A percentile compares a stretch with the other conserved stretches of the same genome.
Conservation (phyloP, 2,888 invertebrate genomes). For the Sipunculus nudus region DNA sequence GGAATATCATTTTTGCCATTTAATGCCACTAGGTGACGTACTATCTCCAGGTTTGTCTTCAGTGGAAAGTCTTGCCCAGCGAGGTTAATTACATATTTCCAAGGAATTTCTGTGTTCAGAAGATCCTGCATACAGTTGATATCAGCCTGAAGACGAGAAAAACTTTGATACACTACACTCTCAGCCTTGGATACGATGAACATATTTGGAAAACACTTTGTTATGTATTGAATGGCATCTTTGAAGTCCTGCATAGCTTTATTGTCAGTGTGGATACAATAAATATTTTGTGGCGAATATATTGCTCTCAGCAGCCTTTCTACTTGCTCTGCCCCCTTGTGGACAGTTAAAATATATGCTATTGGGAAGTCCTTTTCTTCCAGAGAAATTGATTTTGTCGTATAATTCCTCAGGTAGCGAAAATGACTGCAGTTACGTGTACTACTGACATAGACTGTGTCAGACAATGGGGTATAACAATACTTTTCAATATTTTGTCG, state of each 20-base stretch:
- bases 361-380: no score
- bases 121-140: neutral
- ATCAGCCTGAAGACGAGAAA: neutral
- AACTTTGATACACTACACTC: neutral
- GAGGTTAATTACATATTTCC: neutral
- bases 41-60: neutral
- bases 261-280: neutral
- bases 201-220: neutral
- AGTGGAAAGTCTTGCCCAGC: neutral
- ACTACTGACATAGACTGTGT: neutral
- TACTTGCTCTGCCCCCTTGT: neutral
- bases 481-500: neutral
- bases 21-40: neutral
- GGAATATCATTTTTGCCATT: neutral
- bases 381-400: neutral
- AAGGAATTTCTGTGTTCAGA: neutral
- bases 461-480: neutral
- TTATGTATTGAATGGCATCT: neutral
- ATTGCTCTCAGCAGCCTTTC: neutral
- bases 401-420: neutral
- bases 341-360: no score
- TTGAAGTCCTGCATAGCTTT: neutral
- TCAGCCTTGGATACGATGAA: neutral
- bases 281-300: neutral
- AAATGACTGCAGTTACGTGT: neutral